Conservation (phyloP, 2,113 vertebrate genomes). For the Paralichthys olivaceus region DNA sequence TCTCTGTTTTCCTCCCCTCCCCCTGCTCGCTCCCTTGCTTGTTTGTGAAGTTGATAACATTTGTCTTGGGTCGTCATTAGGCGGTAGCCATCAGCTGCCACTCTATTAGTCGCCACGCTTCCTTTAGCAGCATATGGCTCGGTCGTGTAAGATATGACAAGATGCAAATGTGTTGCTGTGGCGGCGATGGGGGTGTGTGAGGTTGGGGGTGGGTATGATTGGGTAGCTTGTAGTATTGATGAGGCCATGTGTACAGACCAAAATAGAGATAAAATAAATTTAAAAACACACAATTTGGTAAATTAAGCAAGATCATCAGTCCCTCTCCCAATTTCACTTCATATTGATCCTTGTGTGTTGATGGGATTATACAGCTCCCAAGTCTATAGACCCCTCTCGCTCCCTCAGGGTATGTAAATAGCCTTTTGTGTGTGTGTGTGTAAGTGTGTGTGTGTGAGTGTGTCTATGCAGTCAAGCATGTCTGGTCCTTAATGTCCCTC, state of each 20-base stretch:
- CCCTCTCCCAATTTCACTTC: conserved; percentile 40
- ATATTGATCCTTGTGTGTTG: conserved; percentile 59
- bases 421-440: conserved; percentile 33
- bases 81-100: conserved; percentile 79
- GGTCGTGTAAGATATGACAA: conserved; percentile 81
- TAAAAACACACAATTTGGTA: conserved; percentile 25
- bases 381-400: conserved; percentile 31
- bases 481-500: conserved; percentile 70
- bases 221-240: conserved; percentile 22
- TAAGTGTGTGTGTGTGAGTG: conserved; percentile 36
- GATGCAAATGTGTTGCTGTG: conserved; percentile 81
- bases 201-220: conserved; percentile 33
- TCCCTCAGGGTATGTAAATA: conserved; percentile 65
- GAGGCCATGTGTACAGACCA: conserved; percentile 22
- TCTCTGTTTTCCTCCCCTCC: background rate
- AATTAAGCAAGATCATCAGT: conserved; percentile 11
- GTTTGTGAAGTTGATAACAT: conserved; percentile 82
- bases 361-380: conserved; percentile 59
- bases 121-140: conserved; percentile 82
- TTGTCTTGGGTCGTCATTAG: conserved; percentile 82
- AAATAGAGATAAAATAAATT: conserved; percentile 13
- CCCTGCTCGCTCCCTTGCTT: conserved; percentile 39
- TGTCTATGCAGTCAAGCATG: conserved; percentile 50
- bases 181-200: conserved; percentile 15
- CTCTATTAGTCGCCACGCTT: conserved; percentile 83